Percentiles rank a stretch among this genome's conserved stretches.
Evolutionary conservation across 92 coral and sea anemone species (phyloP).

Genomic region (Desmophyllum pertusum): DNA sequence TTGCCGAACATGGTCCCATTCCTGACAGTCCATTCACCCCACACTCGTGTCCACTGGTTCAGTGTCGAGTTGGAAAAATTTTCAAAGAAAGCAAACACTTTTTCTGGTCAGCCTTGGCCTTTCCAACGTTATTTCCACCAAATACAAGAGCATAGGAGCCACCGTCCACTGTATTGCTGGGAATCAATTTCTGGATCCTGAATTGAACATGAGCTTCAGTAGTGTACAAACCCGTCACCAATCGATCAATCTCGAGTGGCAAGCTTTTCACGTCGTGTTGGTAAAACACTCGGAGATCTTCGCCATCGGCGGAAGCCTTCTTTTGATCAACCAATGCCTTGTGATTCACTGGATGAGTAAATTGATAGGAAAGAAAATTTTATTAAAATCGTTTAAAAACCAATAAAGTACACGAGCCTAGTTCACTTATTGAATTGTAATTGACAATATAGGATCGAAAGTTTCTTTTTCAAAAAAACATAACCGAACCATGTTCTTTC

Average conservation of each 20-base stretch:
- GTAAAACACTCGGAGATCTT: slow-evolving; percentile 66
- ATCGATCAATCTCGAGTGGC: slow-evolving; percentile 60
- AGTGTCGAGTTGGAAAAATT: slow-evolving; percentile 56
- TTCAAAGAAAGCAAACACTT: slow-evolving; percentile 70
- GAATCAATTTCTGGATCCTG: slow-evolving; percentile 44
- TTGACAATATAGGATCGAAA: too few relatives aligned
- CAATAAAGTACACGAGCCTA: too few relatives aligned
- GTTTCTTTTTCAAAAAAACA: too few relatives aligned
- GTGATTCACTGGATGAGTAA: slow-evolving; percentile 59
- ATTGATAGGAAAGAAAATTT: too few relatives aligned
- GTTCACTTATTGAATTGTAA: too few relatives aligned
- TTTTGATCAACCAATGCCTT: slow-evolving; percentile 49
- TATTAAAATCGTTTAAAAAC: too few relatives aligned
- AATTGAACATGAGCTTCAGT: slow-evolving; percentile 41
- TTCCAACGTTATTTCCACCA: slow-evolving; percentile 56
- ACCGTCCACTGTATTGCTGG: slow-evolving; percentile 30
- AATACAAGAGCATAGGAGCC: slow-evolving; percentile 58
- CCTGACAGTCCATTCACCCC: slow-evolving; percentile 58
- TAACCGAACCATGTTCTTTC: too few relatives aligned
- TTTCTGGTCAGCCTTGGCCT: slow-evolving; percentile 48
- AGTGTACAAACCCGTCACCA: slow-evolving; percentile 56
- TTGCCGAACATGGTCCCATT: slow-evolving; percentile 59
- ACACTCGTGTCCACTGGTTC: slow-evolving; percentile 54
- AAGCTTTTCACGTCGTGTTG: slow-evolving; percentile 10
- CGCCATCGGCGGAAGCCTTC: slow-evolving; percentile 46